Percentiles rank a stretch among this genome's conserved stretches.
Conservation (phyloP, 2,888 invertebrate genomes). For the Cotesia congregata region DNA sequence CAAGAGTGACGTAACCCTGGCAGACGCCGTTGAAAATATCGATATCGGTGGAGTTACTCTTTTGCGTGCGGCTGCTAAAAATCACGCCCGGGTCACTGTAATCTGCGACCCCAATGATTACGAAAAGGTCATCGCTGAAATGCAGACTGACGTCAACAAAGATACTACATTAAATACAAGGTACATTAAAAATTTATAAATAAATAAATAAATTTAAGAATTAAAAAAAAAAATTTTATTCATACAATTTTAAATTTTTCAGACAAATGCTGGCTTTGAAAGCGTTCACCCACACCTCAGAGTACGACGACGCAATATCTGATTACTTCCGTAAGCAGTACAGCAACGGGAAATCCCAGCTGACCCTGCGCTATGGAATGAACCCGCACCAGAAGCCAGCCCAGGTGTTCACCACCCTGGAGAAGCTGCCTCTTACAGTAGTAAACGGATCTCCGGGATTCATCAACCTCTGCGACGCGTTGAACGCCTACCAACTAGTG, state of each 20-base stretch:
- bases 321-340: slow-evolving; percentile 96
- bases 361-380: slow-evolving; percentile 94
- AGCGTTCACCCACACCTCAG: slow-evolving; percentile 96
- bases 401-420: slow-evolving; percentile 86
- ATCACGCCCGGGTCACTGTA: slow-evolving; percentile 94
- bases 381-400: slow-evolving; percentile 99
- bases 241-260: slow-evolving; percentile 52
- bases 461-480: slow-evolving; percentile 96
- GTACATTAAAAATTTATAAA: slow-evolving; percentile 69
- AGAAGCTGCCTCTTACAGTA: slow-evolving; percentile 87
- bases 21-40: slow-evolving; percentile 95
- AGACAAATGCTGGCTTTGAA: slow-evolving; percentile 88
- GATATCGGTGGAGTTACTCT: slow-evolving; percentile 98
- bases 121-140: slow-evolving; percentile 79
- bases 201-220: slow-evolving; percentile 13
- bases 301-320: slow-evolving; percentile 94
- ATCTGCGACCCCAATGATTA: slow-evolving; percentile 95
- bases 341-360: slow-evolving; percentile 81
- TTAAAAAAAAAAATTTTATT: not conserved
- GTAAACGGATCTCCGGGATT: slow-evolving; percentile 96
- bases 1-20: slow-evolving; percentile 83
- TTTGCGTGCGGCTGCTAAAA: slow-evolving; percentile 96
- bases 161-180: slow-evolving; percentile 83
- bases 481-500: slow-evolving; percentile 98
- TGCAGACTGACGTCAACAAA: slow-evolving; percentile 75